Percentiles rank a stretch among this genome's conserved stretches.
Evolutionary conservation across 2,797 vertebrate species (phyloP).

Genomic region (Geotrypetes seraphini): DNA sequence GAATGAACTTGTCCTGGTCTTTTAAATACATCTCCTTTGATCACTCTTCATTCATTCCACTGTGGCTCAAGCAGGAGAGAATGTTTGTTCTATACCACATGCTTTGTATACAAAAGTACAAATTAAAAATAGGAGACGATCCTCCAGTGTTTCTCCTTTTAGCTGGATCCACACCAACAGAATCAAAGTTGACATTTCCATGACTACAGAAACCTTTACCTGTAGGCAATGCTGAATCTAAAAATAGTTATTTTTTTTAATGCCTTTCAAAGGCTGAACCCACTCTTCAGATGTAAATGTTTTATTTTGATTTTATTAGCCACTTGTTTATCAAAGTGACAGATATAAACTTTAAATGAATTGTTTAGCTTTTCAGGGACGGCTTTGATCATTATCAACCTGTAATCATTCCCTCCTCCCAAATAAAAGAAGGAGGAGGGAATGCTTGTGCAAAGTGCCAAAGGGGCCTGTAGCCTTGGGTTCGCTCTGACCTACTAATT

Average conservation of each 20-base stretch:
- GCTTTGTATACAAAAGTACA: too few species aligned
- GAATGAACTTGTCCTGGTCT: too few species aligned
- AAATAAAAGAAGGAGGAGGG: constrained; percentile 35
- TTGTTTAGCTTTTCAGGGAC: too few species aligned
- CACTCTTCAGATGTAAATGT: background rate
- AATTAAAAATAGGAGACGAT: too few species aligned
- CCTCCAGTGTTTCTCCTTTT: too few species aligned
- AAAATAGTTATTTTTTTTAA: background rate
- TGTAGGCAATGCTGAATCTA: background rate
- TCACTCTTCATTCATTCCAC: too few species aligned
- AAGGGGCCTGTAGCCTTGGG: constrained; percentile 9
- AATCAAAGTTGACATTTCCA: background rate
- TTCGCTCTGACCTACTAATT: constrained; percentile 40
- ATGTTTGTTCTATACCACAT: too few species aligned
- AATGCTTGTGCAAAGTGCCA: constrained; percentile 30
- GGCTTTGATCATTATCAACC: constrained; percentile 28
- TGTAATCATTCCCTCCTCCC: constrained; percentile 19
- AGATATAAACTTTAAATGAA: too few species aligned
- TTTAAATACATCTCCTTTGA: too few species aligned
- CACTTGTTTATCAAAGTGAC: too few species aligned
- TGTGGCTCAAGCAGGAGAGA: too few species aligned
- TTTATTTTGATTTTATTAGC: background rate
- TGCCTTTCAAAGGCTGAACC: background rate
- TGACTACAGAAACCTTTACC: background rate
- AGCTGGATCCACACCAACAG: background rate